Conservation (phyloP, 92 coral and sea anemone species). For the Actinostola sp. region DNA sequence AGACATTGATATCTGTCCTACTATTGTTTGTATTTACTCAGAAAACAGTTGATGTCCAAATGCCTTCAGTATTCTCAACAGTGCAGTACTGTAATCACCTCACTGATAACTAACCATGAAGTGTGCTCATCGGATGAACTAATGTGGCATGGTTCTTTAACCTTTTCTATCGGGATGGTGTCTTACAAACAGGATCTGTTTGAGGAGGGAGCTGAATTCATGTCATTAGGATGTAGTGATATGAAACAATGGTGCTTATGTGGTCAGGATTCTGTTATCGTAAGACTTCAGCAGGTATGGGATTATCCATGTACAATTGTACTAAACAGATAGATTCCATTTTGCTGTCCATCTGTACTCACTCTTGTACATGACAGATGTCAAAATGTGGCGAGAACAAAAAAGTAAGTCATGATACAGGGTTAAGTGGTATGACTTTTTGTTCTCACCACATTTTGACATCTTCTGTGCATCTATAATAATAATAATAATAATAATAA, state of each 20-base stretch:
- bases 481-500: no score
- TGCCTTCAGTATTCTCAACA: conserved; percentile 39
- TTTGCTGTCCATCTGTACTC: no score
- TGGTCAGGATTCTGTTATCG: conserved; percentile 23
- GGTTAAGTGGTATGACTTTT: no score
- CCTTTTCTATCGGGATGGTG: conserved; percentile 70
- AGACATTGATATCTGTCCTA: neutral
- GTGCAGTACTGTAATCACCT: conserved; percentile 44
- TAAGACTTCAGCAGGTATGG: conserved; percentile 32
- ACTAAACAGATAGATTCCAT: no score
- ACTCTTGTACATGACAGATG: no score
- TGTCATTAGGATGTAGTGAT: conserved; percentile 76
- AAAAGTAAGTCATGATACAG: no score
- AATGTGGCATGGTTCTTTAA: conserved; percentile 67
- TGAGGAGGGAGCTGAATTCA: conserved; percentile 68
- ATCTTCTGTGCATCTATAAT: no score
- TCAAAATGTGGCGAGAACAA: no score
- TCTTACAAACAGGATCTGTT: conserved; percentile 65
- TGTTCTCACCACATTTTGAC: no score
- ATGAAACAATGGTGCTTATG: conserved; percentile 70
- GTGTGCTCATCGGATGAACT: conserved; percentile 59
- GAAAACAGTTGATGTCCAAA: conserved; percentile 22
- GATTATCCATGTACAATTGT: no score
- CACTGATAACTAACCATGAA: conserved; percentile 28
- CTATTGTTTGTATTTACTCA: neutral